Percentiles rank a stretch among this genome's conserved stretches.
These are phyloP conservation scores for Ricordea florida DNA, from an alignment of 92 coral and sea anemone species.

Conservation along the genomic window DNA sequence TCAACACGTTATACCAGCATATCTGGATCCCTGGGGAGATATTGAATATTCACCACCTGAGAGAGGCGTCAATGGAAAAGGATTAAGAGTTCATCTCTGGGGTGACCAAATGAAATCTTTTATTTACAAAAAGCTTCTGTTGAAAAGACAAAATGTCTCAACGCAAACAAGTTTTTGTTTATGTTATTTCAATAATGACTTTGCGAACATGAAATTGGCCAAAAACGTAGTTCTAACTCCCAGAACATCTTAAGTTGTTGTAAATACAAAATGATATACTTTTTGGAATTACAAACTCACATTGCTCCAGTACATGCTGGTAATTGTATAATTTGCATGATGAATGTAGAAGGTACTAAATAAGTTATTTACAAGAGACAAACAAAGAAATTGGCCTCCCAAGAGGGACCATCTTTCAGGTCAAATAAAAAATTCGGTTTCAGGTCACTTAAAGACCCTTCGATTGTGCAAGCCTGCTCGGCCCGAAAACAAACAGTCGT, in stretches of 20 bases:
- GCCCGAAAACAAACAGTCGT: not conserved
- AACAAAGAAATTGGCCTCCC: constrained; percentile 11
- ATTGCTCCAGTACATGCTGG: too few species aligned
- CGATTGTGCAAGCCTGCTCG: not conserved
- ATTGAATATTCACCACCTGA: not conserved
- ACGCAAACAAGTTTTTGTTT: not conserved
- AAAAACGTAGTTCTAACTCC: too few species aligned
- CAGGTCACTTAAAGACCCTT: too few species aligned
- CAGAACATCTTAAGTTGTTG: too few species aligned
- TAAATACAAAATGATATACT: too few species aligned
- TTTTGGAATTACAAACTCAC: too few species aligned
- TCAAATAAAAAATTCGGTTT: too few species aligned
- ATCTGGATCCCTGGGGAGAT: not conserved
- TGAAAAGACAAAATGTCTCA: not conserved
- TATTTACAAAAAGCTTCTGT: not conserved
- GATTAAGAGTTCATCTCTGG: constrained; percentile 3
- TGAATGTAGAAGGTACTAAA: not conserved
- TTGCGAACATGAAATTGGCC: too few species aligned
- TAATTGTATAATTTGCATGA: too few species aligned
- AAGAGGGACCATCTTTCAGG: not conserved
- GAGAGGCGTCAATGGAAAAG: not conserved
- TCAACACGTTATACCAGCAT: not conserved
- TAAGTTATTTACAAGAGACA: not conserved
- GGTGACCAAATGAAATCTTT: constrained; percentile 7
- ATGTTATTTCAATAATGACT: too few species aligned